Base-by-base conservation (phyloP, 2,888 invertebrate genomes). In the Acrobasis repandana region DNA sequence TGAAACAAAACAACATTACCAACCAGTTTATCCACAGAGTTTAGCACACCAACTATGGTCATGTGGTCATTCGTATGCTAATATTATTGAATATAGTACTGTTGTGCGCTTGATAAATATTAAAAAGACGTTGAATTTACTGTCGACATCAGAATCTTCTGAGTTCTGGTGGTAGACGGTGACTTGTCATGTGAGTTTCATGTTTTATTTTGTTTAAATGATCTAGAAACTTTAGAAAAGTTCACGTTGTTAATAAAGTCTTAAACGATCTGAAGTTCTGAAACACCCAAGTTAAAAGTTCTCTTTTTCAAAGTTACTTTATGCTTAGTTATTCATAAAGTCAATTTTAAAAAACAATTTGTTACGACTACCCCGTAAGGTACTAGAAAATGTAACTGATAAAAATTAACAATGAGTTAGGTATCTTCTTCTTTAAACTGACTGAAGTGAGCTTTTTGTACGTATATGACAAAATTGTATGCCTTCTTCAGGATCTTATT, bases 31-130 rank as follows among this genome's bases (percentile, higher is more conserved):
- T n/a, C n/a, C n/a, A n/a, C n/a, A n/a, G n/a, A n/a, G n/a, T n/a
- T 62, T 62, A 62, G 62, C 58, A 59, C 48, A 16, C 48, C 46
- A 9, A n/a, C 28, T 54, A 56, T 56, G 56, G 48, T 48, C 38
- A 56, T 34, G 46, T 60, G 20, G 36, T 51, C 43, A 52, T 46
- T 34, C n/a, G 33, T 57, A 57, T 57, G 57, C 57, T 57, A 57
- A 57, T 57, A 57, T 48, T 48, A 48, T 47, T n/a, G n/a, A n/a
- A n/a, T n/a, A 57, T 1, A 36, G 20, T 43, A 14, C n/a, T 46
- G n/a, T 46, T 18, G 14, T 50, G 47, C 18, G 15, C 47, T 33
- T 15, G 33, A 56, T 57, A 48, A 57, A 57, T 57, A 57, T 57
- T 57, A 57, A 57, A 50, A 56, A 47, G 47, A 33, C 47, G 47